A percentile compares a stretch with the other conserved stretches of the same genome.
Evolutionary conservation across 2,888 invertebrate species (phyloP).

Genomic region (Apamea crenata): DNA sequence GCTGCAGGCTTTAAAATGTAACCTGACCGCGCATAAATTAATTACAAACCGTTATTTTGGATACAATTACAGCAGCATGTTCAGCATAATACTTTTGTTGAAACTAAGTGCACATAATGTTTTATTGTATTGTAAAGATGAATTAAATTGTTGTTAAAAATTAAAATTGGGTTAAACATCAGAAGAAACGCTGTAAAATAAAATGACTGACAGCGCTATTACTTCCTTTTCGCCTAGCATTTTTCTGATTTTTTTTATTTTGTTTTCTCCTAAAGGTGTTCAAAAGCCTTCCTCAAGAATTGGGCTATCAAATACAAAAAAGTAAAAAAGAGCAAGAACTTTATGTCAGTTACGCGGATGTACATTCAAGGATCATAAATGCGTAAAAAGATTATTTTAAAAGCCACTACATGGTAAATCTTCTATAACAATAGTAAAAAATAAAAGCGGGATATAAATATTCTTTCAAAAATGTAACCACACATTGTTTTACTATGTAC

Average conservation of each 20-base stretch:
- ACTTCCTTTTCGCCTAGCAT: not conserved
- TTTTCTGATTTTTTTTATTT: not conserved
- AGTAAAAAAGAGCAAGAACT: not conserved
- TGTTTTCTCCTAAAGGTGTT: not conserved
- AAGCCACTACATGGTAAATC: not conserved
- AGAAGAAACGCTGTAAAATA: not conserved
- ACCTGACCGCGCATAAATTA: conserved; percentile 45
- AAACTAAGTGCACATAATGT: conserved; percentile 27
- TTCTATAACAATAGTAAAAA: not conserved
- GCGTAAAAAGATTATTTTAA: not conserved
- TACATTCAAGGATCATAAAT: not conserved
- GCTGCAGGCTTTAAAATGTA: conserved; percentile 43
- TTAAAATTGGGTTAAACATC: not conserved
- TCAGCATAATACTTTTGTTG: conserved; percentile 13
- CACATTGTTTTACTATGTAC: not conserved
- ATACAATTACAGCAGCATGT: conserved; percentile 28
- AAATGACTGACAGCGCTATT: not conserved
- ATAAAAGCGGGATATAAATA: not conserved
- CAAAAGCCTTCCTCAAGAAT: not conserved
- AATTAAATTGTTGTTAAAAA: not conserved
- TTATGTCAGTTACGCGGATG: not conserved
- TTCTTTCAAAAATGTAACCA: not conserved
- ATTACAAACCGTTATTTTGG: conserved; percentile 31
- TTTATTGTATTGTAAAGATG: conserved; percentile 5
- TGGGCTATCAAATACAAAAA: not conserved